Evolutionary conservation across 2,888 invertebrate genomes (phyloP).

Genomic region (Physocephala rufipes): DNA sequence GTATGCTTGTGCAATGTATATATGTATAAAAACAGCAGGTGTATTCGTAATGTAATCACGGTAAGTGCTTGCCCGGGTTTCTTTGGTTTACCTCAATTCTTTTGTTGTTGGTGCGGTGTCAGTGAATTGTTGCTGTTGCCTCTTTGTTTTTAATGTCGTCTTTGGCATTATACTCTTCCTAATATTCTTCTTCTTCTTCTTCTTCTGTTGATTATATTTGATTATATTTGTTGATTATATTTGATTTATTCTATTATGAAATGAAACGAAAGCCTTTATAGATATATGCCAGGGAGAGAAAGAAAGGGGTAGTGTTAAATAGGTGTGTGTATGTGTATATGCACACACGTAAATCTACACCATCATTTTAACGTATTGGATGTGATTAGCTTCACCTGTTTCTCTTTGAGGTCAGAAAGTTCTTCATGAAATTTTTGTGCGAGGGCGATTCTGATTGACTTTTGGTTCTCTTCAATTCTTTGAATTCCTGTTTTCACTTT

Average conservation of each 20-base stretch:
- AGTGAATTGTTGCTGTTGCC: not conserved
- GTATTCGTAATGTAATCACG: conserved; percentile 43
- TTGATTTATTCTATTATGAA: not conserved
- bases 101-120: not conserved
- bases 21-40: conserved; percentile 30
- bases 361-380: no score
- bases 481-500: no score
- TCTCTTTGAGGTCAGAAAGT: no score
- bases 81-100: not conserved
- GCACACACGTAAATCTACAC: no score
- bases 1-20: not conserved
- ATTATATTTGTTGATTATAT: not conserved
- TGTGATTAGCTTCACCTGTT: no score
- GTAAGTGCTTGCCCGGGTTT: conserved; percentile 40
- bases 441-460: no score
- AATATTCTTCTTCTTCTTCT: not conserved
- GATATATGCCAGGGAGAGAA: no score
- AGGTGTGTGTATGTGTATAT: no score
- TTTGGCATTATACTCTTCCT: not conserved
- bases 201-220: not conserved
- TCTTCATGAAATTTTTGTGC: no score
- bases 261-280: no score
- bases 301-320: no score
- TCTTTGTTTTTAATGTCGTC: not conserved
- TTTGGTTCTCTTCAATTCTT: no score